phyloP scores from a whole-genome alignment of 2,888 invertebrate species.

The Ctenicera cuprea region DNA sequence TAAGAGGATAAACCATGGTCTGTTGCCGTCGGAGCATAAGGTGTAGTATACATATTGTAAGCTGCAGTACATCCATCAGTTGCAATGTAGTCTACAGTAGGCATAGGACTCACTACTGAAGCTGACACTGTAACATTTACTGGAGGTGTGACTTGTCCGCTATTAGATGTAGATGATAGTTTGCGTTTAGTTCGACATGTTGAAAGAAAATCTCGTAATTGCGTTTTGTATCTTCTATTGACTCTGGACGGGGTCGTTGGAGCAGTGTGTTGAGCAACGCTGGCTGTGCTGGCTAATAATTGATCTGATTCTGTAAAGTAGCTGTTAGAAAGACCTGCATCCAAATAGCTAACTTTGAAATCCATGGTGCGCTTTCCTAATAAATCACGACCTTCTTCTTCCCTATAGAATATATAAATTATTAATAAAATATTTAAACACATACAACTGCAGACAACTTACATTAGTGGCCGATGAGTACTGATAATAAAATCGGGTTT shows the following conservation, averaged over 20 bases:
- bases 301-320: constrained; percentile 93
- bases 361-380: constrained; percentile 99
- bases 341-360: constrained; percentile 98
- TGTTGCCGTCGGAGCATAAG: constrained; percentile 82
- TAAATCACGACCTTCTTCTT: constrained; percentile 98
- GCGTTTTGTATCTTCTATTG: constrained; percentile 94
- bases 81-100: constrained; percentile 81
- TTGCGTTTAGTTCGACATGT: constrained; percentile 88
- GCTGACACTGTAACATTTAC: constrained; percentile 75
- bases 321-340: constrained; percentile 92
- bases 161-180: constrained; percentile 67
- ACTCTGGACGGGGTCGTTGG: constrained; percentile 86
- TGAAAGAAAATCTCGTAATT: constrained; percentile 92
- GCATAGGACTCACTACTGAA: constrained; percentile 75
- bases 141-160: constrained; percentile 70
- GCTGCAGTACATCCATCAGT: constrained; percentile 80
- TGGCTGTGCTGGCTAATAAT: constrained; percentile 78
- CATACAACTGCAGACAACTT: constrained; percentile 72
- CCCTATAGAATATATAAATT: constrained; percentile 77
- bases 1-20: constrained; percentile 78
- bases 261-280: constrained; percentile 72
- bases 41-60: constrained; percentile 89
- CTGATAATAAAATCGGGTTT: constrained; percentile 99
- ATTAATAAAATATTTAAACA: constrained; percentile 17
- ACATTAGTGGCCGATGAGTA: constrained; percentile 99